Evolutionary conservation across 2,113 vertebrate genomes (phyloP), one percentile per base, ranked within the genome.

Genomic region (Hippoglossus stenolepis): DNA sequence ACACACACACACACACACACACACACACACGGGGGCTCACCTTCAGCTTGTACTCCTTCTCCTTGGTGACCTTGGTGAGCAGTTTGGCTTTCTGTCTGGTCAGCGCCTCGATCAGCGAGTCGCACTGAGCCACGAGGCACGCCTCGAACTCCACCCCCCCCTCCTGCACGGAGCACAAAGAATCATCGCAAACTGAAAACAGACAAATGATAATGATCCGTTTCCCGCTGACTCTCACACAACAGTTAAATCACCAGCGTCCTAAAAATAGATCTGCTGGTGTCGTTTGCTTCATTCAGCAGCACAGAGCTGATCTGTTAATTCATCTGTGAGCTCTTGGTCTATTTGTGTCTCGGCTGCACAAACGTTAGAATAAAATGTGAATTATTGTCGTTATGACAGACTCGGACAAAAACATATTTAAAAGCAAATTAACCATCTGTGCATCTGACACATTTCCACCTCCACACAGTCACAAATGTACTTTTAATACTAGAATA

Each of bases 11-110:
- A 45, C 13, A 45, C 43, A 45, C 43, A 45, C 43, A 45, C 13
- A 45, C 43, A 45, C 43, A 45, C 43, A 45, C 43, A 45, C 43
- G 1, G 23, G 23, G 23, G 23, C 93, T 87, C 75, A 99, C 98
- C 96, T 99, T 99, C 63, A 98, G 89, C 61, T 99, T 99, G 93
- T 97, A 97, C 73, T 99, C 97, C 43, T 97, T 96, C 92, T 99
- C 98, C 91, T 98, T 99, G 66, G 97, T 97, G 91, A 99, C 96
- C 92, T 99, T 99, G 72, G 98, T 99, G 91, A 99, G 97, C 77
- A 99, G 94, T 79, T 99, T 99, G 85, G 98, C 98, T 87, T 98
- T 99, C 90, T 99, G 98, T 64, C 98, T 94, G 0, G 96, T 98
- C 84, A 99, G 90, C 0, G 97, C 97, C 20, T 99, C 98, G 0